Evolutionary conservation across 2,888 invertebrate species (phyloP), one percentile per base, ranked within the genome.

Genomic region (Actias luna): DNA sequence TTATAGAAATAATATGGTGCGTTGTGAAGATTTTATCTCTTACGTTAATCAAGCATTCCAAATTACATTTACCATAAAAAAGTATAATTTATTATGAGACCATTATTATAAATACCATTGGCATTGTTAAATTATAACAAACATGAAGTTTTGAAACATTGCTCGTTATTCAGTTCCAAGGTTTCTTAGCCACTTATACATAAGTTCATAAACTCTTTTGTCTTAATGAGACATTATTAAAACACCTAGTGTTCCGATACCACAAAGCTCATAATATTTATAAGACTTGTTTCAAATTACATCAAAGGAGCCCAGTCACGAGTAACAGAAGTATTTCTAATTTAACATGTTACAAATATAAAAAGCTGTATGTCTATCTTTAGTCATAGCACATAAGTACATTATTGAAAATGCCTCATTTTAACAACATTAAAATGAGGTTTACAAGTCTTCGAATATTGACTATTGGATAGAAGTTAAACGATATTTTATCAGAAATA

Each of bases 391-490:
- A 50, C 8, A 25, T 25, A 50, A 50, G 55, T 7, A 55, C n/a
- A 55, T n/a, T 18, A 29, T 55, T 55, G 55, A 55, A 55, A 55
- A 55, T 16, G 29, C 55, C 55, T n/a, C 55, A 55, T 55, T 55
- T 55, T 55, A 55, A 55, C 55, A 55, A 10, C 2, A 55, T 55
- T 55, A 55, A 55, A 55, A 55, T 55, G 55, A 1, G 55, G 55
- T 55, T 55, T 55, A 55, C 55, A 55, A 55, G 29, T 55, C 27
- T 52, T 29, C 29, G 55, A 29, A 55, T 55, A 55, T 55, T 55
- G 29, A 29, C 46, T 25, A 12, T 25, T 50, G 10, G 42, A 42
- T 5, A 42, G 46, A 25, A 50, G 46, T 2, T 50, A 50, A 12
- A 50, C 46, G n/a, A 39, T 16, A 18, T 42, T 42, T 42, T 42